phyloP scores from a whole-genome alignment of 2,113 vertebrate species.

The Ia io region DNA sequence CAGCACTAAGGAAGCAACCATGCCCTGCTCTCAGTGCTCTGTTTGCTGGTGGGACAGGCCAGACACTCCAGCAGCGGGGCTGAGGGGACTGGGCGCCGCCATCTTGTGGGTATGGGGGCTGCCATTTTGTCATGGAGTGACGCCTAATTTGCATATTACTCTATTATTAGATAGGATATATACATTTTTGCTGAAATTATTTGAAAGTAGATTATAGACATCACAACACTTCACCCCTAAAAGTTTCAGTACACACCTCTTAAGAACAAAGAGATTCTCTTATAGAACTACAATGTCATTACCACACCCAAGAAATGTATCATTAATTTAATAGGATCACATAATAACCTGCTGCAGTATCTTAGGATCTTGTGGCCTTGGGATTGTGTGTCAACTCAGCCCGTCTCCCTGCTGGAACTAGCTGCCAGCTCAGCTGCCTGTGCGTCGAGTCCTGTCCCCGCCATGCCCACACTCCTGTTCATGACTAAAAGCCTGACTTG shows the following conservation, averaged over 20 bases:
- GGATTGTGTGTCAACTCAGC: background rate
- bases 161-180: no score
- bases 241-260: background rate
- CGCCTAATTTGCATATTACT: no score
- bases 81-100: no score
- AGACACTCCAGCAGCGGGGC: no score
- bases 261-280: background rate
- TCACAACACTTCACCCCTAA: background rate
- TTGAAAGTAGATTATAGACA: background rate
- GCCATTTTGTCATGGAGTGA: no score
- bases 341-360: background rate
- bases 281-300: no score
- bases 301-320: background rate
- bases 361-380: no score
- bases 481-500: background rate
- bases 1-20: no score
- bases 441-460: background rate
- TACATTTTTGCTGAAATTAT: background rate
- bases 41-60: no score
- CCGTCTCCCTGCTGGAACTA: background rate
- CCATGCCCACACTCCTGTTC: background rate
- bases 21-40: no score
- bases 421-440: background rate
- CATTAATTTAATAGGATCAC: background rate
- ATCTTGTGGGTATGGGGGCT: no score